phyloP scores from a whole-genome alignment of 2,113 vertebrate genomes.

The Picathartes gymnocephalus region DNA sequence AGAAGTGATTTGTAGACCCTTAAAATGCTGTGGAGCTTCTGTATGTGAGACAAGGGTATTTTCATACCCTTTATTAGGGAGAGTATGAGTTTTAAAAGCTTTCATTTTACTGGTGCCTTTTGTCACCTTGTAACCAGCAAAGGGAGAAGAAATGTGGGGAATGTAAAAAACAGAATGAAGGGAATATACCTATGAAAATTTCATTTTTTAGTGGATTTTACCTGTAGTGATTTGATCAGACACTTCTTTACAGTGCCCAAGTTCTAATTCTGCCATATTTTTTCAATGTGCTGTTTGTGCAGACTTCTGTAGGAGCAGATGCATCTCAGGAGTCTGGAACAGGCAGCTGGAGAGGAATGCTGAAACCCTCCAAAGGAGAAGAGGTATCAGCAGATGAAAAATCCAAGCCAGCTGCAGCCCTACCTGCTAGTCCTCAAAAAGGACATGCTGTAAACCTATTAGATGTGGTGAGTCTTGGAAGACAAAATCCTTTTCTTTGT shows the following conservation, averaged over 20 bases:
- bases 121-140: neutral
- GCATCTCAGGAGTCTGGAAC: constrained; percentile 79
- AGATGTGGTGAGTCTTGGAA: constrained; percentile 84
- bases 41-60: neutral
- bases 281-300: constrained; percentile 37
- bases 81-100: neutral
- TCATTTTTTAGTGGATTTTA: neutral
- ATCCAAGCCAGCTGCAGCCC: constrained; percentile 46
- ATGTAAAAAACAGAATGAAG: neutral
- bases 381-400: constrained; percentile 74
- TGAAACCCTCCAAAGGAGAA: constrained; percentile 86
- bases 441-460: constrained; percentile 92
- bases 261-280: neutral
- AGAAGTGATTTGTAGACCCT: neutral
- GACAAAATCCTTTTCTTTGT: neutral
- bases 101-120: neutral
- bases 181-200: neutral
- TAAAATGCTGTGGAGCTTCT: neutral
- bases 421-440: constrained; percentile 84
- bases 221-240: neutral
- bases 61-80: neutral
- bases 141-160: neutral
- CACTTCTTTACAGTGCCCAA: neutral
- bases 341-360: constrained; percentile 94
- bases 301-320: constrained; percentile 70